phyloP scores from a whole-genome alignment of 2,113 vertebrate species.

The Scartelaos histophorus region DNA sequence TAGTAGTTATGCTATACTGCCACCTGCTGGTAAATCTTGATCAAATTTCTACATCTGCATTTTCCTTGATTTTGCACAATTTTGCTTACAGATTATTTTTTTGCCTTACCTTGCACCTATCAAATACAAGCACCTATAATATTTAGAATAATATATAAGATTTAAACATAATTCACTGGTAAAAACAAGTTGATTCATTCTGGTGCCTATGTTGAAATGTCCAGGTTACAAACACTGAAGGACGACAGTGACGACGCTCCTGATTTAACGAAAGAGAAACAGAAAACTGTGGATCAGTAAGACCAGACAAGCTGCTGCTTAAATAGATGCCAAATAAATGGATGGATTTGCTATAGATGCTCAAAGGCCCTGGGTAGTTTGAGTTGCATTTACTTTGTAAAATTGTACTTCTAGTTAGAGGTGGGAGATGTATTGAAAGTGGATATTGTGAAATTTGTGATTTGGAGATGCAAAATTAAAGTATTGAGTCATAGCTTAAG shows the following conservation, averaged over 20 bases:
- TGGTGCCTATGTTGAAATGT: neutral
- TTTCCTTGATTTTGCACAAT: neutral
- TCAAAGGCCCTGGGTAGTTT: neutral
- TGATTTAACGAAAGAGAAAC: constrained; percentile 5
- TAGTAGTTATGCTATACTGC: neutral
- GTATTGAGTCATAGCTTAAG: no score
- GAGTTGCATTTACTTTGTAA: neutral
- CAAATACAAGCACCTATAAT: neutral
- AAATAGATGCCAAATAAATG: neutral
- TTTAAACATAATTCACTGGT: neutral
- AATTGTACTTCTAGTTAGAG: neutral
- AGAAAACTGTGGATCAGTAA: constrained; percentile 32
- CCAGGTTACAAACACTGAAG: constrained; percentile 55
- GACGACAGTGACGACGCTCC: constrained; percentile 49
- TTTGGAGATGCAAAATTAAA: neutral
- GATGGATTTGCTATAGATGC: neutral
- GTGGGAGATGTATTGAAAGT: neutral
- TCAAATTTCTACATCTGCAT: neutral
- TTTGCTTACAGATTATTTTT: neutral
- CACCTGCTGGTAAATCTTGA: neutral
- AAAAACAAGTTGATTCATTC: no score
- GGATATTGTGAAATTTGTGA: neutral
- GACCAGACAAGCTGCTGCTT: constrained; percentile 7
- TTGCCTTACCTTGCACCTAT: neutral
- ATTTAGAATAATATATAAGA: neutral